Base-by-base conservation (phyloP, 1,140 invertebrate species). In the Lepidurus apus region DNA sequence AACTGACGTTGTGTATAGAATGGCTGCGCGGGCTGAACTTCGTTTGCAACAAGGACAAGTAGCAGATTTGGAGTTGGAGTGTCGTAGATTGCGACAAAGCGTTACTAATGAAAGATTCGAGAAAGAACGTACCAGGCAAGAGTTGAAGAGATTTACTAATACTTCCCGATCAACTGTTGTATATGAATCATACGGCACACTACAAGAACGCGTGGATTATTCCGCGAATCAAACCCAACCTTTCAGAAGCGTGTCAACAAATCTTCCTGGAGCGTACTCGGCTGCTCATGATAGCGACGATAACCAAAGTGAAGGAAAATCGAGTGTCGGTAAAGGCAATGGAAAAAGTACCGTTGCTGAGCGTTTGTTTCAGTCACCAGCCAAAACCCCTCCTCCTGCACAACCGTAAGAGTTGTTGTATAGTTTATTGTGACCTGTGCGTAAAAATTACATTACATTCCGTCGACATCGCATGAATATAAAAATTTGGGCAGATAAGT, bases 261-360 rank as follows among this genome's bases (percentile, higher is more conserved):
- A 65, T 65, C 53, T 65, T 65, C 53, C 53, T 34, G 34, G 34
- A 34, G 34, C 34, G 13, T 65, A 17, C 21, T 65, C 53, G 13
- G 17, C 13, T 11, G 53, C 13, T 13, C 53, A 65, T 7, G 53
- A 65, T 17, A 65, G 53, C 53, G 53, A 65, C 2, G 53, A 65
- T 7, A 65, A 65, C 21, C n/a, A 65, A 65, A 65, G 53, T 17
- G 53, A 65, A 65, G 53, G 53, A 65, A 65, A 65, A 17, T 65
- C 53, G 13, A 65, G 53, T n/a, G 53, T 65, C 17, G 53, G 53
- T n/a, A 65, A 65, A 65, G 53, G 53, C 53, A 65, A 47, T 47
- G 45, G 45, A 17, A 47, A 65, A 17, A 65, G 53, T 17, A 65
- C 53, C 8, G 53, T 65, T 7, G 53, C 53, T 11, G 53, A 65